A percentile compares a stretch with the other conserved stretches of the same genome.
These are phyloP conservation scores for Amazona ochrocephala DNA, from an alignment of 2,797 vertebrate species.

Conservation along the genomic window DNA sequence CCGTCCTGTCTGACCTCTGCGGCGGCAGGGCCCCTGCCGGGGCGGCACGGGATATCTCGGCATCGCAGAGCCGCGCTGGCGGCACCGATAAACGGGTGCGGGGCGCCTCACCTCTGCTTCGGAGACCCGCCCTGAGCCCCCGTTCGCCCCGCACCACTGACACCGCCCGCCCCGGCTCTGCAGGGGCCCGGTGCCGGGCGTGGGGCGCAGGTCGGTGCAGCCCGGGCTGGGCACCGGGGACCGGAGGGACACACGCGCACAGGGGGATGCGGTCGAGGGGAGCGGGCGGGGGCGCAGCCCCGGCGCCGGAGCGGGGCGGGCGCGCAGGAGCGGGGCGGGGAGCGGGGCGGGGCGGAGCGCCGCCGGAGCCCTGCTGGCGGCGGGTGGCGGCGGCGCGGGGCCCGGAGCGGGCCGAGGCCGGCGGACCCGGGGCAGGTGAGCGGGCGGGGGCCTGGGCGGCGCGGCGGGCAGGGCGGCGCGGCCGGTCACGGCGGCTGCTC, in stretches of 20 bases:
- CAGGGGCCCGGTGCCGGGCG: background rate
- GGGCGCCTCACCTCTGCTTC: background rate
- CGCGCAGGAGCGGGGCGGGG: background rate
- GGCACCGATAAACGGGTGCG: background rate
- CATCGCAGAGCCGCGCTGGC: background rate
- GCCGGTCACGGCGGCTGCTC: background rate
- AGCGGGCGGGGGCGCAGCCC: background rate
- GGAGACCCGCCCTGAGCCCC: too few relatives aligned
- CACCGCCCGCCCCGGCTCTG: background rate
- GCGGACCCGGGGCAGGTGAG: too few relatives aligned
- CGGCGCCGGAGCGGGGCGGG: background rate
- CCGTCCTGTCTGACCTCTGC: slow-evolving; percentile 49
- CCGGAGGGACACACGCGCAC: background rate
- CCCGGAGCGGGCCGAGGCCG: background rate
- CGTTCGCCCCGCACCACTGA: background rate
- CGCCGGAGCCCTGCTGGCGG: background rate
- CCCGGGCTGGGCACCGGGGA: background rate
- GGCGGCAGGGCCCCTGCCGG: background rate
- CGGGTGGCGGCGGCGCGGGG: background rate
- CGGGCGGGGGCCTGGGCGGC: background rate
- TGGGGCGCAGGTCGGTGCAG: background rate
- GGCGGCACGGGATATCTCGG: background rate
- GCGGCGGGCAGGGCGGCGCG: background rate
- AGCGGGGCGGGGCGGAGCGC: background rate
- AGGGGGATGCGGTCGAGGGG: too few relatives aligned